Percentiles rank a stretch among this genome's conserved stretches.
phyloP scores from a whole-genome alignment of 2,113 vertebrate species.

The Micronisus gabar region DNA sequence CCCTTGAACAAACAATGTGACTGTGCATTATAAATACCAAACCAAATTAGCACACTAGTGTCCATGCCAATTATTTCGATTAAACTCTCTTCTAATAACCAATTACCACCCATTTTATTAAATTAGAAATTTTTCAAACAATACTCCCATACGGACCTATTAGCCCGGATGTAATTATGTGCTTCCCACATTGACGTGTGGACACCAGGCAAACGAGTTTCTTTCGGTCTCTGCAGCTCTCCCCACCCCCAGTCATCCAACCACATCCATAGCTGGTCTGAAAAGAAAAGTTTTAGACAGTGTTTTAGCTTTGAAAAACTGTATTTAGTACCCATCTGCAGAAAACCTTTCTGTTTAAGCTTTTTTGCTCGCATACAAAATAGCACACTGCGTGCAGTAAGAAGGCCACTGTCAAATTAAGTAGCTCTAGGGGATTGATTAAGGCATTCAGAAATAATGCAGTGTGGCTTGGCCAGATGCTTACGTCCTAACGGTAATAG shows the following conservation, averaged over 20 bases:
- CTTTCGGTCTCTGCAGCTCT: background rate
- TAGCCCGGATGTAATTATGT: background rate
- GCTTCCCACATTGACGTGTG: background rate
- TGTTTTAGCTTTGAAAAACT: background rate
- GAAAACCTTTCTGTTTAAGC: background rate
- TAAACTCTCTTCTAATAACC: background rate
- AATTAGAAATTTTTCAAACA: background rate
- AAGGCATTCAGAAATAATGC: background rate
- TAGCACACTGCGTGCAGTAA: rapidly evolving
- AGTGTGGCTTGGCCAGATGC: background rate
- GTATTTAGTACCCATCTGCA: background rate
- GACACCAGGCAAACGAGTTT: background rate
- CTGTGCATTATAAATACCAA: background rate
- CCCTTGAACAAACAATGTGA: background rate
- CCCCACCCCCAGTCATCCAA: background rate
- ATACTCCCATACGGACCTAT: background rate
- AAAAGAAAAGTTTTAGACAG: background rate
- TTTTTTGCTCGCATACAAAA: background rate
- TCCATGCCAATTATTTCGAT: conserved; percentile 9
- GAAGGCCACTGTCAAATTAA: background rate
- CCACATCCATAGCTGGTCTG: background rate
- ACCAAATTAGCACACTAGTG: background rate
- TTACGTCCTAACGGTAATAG: rapidly evolving
- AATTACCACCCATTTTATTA: background rate
- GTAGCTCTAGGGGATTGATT: background rate